Conservation (phyloP, 2,113 vertebrate genomes). For the Gadus macrocephalus region DNA sequence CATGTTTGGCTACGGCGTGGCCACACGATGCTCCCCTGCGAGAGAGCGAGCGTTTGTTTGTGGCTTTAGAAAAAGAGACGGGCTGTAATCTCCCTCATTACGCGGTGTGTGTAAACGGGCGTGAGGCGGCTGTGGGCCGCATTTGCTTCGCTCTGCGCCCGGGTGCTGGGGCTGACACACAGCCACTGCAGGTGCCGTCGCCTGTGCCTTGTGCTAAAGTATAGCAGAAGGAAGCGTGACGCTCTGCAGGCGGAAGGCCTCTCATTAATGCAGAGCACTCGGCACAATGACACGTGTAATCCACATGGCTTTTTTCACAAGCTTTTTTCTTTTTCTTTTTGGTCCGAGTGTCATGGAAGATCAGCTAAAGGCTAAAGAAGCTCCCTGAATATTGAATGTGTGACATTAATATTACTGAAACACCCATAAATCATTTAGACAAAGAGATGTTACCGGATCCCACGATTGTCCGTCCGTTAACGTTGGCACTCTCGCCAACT, state of each 20-base stretch:
- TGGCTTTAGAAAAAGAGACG: conserved; percentile 48
- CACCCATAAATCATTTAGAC: conserved; percentile 19
- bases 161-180: not conserved
- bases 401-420: conserved; percentile 12
- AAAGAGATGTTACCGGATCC: not conserved
- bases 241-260: not conserved
- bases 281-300: not conserved
- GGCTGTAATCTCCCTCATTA: conserved; percentile 54
- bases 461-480: not conserved
- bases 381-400: conserved; percentile 18
- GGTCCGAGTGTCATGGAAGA: not conserved
- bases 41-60: conserved; percentile 35
- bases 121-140: conserved; percentile 35
- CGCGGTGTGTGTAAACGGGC: conserved; percentile 37
- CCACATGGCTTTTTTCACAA: not conserved
- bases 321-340: not conserved
- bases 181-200: too few relatives aligned
- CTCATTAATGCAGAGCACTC: not conserved
- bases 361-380: too few relatives aligned
- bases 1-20: conserved; percentile 34
- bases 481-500: too few relatives aligned
- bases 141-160: conserved; percentile 1
- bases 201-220: too few relatives aligned
- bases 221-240: too few relatives aligned
- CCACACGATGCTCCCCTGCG: conserved; percentile 28